Evolutionary conservation across 2,888 invertebrate genomes (phyloP).

Genomic region (Plebejus melissa): DNA sequence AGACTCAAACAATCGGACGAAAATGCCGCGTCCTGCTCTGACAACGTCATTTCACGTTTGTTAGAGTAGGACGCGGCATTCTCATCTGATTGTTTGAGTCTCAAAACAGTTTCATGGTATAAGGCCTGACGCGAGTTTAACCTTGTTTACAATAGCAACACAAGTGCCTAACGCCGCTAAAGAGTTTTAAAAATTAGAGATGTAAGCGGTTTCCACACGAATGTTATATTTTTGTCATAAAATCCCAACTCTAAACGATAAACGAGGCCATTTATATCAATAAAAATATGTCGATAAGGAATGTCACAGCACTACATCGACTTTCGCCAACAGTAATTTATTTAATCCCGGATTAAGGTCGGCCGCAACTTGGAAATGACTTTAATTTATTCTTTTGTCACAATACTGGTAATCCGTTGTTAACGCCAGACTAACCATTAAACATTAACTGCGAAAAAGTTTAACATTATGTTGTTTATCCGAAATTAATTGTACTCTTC

Average conservation of each 20-base stretch:
- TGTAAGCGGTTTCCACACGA: background rate
- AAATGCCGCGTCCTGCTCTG: no score
- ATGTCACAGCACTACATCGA: slow-evolving; percentile 5
- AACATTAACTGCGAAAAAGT: background rate
- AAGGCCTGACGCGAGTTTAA: no score
- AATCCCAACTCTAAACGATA: background rate
- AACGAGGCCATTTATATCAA: slow-evolving; percentile 10
- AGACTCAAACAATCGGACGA: no score
- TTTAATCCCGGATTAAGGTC: background rate
- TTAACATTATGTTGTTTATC: background rate
- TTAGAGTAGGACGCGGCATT: no score
- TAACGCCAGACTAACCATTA: slow-evolving; percentile 7
- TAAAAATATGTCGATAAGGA: slow-evolving; percentile 9
- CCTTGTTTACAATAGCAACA: no score
- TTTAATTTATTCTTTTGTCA: slow-evolving; percentile 15
- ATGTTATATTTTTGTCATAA: background rate
- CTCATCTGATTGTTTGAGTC: no score
- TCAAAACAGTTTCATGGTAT: no score
- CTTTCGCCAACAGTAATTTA: slow-evolving; percentile 11
- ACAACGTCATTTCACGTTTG: no score
- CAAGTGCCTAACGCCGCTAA: no score
- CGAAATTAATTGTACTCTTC: background rate
- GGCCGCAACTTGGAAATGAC: slow-evolving; percentile 5
- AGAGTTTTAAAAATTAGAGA: background rate
- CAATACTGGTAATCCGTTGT: slow-evolving; percentile 6